A percentile compares a stretch with the other conserved stretches of the same genome.
phyloP scores from a whole-genome alignment of 1,140 invertebrate species.

The Leptestheria dahalacensis region DNA sequence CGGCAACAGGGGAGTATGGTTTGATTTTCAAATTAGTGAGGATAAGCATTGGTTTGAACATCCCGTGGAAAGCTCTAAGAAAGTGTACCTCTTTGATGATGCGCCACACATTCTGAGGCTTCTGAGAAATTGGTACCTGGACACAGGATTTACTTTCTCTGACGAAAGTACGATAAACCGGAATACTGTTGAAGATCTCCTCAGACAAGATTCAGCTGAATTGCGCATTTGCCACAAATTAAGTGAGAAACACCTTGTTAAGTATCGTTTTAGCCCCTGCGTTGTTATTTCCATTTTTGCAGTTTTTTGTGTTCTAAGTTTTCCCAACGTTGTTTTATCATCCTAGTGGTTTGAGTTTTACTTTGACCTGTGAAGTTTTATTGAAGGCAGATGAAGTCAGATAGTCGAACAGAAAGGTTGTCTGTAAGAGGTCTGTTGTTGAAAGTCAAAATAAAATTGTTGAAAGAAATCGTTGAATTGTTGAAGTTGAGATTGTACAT shows the following conservation, averaged over 20 bases:
- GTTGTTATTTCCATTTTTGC: no score
- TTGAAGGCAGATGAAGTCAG: no score
- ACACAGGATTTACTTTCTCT: constrained; percentile 20
- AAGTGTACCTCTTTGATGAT: constrained; percentile 22
- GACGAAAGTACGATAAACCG: constrained; percentile 16
- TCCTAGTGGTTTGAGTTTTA: no score
- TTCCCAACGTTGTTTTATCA: no score
- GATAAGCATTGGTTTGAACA: constrained; percentile 18
- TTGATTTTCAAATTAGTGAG: constrained; percentile 21
- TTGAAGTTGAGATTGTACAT: no score
- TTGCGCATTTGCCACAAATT: constrained; percentile 19
- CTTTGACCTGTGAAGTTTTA: no score
- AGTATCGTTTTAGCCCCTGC: no score
- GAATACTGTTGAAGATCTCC: constrained; percentile 15
- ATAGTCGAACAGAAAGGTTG: no score
- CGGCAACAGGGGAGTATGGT: constrained; percentile 24
- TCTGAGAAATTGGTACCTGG: constrained; percentile 23
- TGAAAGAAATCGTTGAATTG: no score
- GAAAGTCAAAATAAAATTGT: no score
- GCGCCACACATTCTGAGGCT: constrained; percentile 24
- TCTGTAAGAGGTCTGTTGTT: no score
- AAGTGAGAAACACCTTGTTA: constrained; percentile 14
- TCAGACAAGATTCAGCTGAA: constrained; percentile 14
- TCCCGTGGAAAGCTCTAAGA: constrained; percentile 17
- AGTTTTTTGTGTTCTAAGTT: no score